These are phyloP conservation scores for Athalia rosae DNA, from an alignment of 2,888 invertebrate species.

Conservation along the genomic window DNA sequence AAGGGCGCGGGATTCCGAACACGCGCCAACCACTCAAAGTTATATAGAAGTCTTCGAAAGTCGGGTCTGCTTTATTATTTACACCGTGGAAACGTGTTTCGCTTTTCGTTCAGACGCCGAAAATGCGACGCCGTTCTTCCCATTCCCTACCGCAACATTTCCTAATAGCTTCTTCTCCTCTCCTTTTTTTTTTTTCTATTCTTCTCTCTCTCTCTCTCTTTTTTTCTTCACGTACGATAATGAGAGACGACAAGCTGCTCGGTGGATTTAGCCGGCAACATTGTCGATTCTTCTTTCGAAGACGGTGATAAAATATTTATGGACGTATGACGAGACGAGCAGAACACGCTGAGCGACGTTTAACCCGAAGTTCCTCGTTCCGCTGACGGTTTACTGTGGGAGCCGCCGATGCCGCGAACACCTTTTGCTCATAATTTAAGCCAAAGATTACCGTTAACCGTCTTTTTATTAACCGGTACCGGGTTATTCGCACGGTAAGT, in stretches of 20 bases:
- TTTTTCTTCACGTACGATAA: neutral
- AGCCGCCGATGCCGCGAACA: neutral
- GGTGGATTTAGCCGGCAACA: neutral
- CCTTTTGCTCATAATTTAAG: neutral
- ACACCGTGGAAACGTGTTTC: neutral
- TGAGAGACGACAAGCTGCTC: neutral
- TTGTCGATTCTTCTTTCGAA: constrained; percentile 19
- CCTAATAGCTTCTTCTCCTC: neutral
- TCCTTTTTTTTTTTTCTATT: neutral
- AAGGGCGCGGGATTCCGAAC: constrained; percentile 5
- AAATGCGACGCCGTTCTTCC: neutral
- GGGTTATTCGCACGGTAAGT: neutral
- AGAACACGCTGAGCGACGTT: constrained; percentile 26
- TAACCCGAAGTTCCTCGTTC: neutral
- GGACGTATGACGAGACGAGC: neutral
- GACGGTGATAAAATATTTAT: constrained; percentile 5
- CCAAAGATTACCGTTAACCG: constrained; percentile 12
- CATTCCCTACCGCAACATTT: constrained; percentile 21
- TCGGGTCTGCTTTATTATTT: constrained; percentile 22
- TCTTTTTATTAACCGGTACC: neutral
- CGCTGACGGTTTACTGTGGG: neutral
- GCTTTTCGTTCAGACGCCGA: neutral
- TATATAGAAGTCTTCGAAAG: neutral
- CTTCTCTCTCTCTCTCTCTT: neutral
- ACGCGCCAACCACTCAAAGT: constrained; percentile 5